Base-by-base conservation (phyloP, 1,140 invertebrate species). In the Himalopsyche phryganea region DNA sequence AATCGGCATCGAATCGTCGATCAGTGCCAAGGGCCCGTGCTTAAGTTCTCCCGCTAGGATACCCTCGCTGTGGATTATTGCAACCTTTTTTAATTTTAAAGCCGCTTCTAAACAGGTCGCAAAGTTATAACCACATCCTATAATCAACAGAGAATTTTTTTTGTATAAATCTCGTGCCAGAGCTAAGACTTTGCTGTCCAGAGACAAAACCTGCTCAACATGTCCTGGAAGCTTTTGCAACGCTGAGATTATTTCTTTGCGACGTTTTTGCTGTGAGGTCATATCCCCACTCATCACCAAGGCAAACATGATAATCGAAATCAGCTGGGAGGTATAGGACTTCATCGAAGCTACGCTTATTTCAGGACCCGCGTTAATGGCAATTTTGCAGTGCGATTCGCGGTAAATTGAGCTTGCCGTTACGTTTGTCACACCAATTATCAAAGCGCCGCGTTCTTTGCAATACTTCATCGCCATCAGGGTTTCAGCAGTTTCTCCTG, bases 51-150 rank as follows among this genome's bases (percentile, higher is more conserved):
- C 86, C 55, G 84, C 83, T 66, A 89, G 65, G 61, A 89, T 88
- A 28, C 87, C 87, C 69, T 89, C 87, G 15, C 83, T 86, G 69
- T 90, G 86, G 83, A 89, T 89, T 72, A 90, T 89, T 0, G 87
- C 86, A 69, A 89, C 74, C 66, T 89, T 87, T 69, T 87, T 87
- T 52, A 86, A 83, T 83, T 86, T 86, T 82, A 89, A 70, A 17
- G 86, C 87, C 32, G 86, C 87, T 71, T 89, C 86, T 6, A 89
- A 70, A 68, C 87, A 89, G 15, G 87, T 89, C 14, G 87, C 82
- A 69, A 81, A 88, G 68, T 89, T 88, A 69, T 82, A 89, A 14
- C 86, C 86, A 41, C 86, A 70, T 35, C 87, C 86, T 84, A 89
- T 88, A 42, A 89, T 80, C 11, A 89, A 68, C 10, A 89, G 69